Percentiles rank a stretch among this genome's conserved stretches.
Conservation (phyloP, 53 echinoderm and acorn worm genomes). For the Patiria pectinifera region DNA sequence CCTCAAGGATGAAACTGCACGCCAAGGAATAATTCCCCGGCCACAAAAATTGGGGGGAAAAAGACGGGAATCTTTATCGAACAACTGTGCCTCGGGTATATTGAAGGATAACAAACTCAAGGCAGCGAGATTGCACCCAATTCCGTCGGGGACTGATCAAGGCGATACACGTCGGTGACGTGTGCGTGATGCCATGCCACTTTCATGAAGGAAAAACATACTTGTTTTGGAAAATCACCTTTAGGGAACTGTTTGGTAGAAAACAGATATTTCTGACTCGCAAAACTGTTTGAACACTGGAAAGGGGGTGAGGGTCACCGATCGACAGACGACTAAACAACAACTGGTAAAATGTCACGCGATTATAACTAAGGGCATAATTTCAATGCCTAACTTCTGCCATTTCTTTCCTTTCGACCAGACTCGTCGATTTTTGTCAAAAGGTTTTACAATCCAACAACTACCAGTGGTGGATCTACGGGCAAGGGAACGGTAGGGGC, state of each 20-base stretch:
- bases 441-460: no score
- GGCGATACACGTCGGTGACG: neutral
- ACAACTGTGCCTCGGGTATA: neutral
- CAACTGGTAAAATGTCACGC: no score
- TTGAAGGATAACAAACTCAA: neutral
- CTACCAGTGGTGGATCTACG: no score
- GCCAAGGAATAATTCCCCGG: neutral
- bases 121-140: neutral
- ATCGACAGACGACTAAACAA: no score
- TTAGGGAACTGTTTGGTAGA: neutral
- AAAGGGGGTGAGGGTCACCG: no score
- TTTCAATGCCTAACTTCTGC: no score
- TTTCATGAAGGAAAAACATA: neutral
- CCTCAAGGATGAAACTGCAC: constrained; percentile 13
- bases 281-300: neutral
- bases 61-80: neutral
- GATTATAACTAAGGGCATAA: no score
- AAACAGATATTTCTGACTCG: neutral
- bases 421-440: no score
- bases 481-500: no score
- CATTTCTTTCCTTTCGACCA: no score
- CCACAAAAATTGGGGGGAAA: neutral
- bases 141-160: neutral
- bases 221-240: neutral
- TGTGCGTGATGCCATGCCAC: neutral